Base-by-base conservation (phyloP, 2,797 vertebrate genomes). In the Manis pentadactyla region DNA sequence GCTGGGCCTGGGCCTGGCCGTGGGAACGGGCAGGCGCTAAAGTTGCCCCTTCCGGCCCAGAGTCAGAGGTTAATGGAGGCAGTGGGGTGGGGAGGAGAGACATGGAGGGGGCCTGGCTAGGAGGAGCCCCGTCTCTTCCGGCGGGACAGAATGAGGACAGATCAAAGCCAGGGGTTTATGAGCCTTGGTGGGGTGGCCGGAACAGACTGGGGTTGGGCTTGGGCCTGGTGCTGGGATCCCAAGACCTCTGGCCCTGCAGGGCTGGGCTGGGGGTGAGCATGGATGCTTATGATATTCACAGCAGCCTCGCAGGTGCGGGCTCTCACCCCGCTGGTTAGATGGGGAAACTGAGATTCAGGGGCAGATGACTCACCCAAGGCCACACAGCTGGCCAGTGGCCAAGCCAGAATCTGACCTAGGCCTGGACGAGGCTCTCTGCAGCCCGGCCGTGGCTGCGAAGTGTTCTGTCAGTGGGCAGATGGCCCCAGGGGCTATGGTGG, bases 161-260 rank as follows among this genome's bases (percentile, higher is more conserved):
- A 97, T 97, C 98, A 83, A 97, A 97, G 97, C 96, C 3, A 96
- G 97, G 89, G 66, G 99, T 99, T 99, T 99, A 99, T 34, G 98
- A 99, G 97, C 98, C 98, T 86, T 91, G 95, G 98, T 98, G 23
- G 99, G 97, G 98, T 98, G 98, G 98, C 98, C 98, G 98, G 98
- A 99, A 98, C 96, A 93, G 95, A 79, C 86, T 68, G 39, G 97
- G 31, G 98, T 98, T 29, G 42, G 87, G 77, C 4, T 8, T 11
- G 0, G 31, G 79, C 64, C 34, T 37, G 87, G 74, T 0, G 8
- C n/a, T 49, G 55, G 42, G 57, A 21, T 61, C 83, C 68, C 13
- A n/a, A 23, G 81, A 53, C 13, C 34, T 25, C 8, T 12, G 0
- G 81, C 51, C 42, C 27, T 1, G 21, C n/a, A 49, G 15, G 12